A percentile compares a stretch with the other conserved stretches of the same genome.
Evolutionary conservation across 1,140 invertebrate species (phyloP).

Genomic region (Pemphigus obesinymphae): DNA sequence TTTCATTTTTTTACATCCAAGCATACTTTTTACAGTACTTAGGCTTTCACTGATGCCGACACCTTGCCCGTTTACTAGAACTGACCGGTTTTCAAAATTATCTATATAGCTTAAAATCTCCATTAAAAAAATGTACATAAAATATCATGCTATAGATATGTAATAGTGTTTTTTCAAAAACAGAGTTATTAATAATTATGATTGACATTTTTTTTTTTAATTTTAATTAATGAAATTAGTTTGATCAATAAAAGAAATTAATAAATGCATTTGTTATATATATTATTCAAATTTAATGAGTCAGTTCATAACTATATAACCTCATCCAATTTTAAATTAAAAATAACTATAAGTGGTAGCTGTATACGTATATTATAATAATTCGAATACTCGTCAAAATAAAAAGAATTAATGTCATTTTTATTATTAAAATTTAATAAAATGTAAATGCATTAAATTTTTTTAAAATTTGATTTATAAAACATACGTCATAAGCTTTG

Average conservation of each 20-base stretch:
- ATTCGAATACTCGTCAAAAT: background rate
- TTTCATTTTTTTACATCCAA: background rate
- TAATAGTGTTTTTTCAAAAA: background rate
- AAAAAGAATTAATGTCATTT: background rate
- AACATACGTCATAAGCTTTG: too few species aligned
- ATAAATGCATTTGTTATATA: too few species aligned
- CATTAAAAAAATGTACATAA: background rate
- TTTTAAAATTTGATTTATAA: too few species aligned
- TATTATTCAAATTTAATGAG: background rate
- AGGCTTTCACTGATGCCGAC: background rate
- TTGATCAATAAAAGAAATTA: too few species aligned
- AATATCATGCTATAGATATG: background rate
- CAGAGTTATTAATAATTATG: background rate
- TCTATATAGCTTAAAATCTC: background rate
- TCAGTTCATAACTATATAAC: background rate
- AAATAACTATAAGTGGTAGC: background rate
- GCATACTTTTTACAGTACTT: background rate
- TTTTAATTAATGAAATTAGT: background rate
- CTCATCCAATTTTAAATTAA: background rate
- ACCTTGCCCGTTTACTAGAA: background rate
- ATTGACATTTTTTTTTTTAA: background rate
- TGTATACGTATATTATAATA: background rate
- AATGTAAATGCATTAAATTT: background rate
- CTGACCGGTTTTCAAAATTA: background rate
- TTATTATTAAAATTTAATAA: background rate